phyloP scores from a whole-genome alignment of 2,888 invertebrate genomes.

The Acanthosoma haemorrhoidale region DNA sequence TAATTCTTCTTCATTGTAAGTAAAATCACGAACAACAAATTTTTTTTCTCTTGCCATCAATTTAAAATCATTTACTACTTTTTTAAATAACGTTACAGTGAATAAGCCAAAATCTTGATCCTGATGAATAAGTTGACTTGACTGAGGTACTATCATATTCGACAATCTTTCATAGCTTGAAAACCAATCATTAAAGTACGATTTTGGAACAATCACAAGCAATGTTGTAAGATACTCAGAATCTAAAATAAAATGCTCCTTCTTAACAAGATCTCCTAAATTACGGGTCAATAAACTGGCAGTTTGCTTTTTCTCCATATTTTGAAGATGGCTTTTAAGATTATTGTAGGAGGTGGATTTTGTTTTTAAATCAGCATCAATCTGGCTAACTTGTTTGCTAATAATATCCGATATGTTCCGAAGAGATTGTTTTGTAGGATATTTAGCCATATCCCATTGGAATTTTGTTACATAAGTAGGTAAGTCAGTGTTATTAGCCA shows the following conservation, averaged over 20 bases:
- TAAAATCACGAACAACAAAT: constrained; percentile 80
- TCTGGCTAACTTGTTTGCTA: constrained; percentile 96
- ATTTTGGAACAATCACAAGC: constrained; percentile 94
- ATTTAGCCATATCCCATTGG: constrained; percentile 99
- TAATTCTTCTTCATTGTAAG: constrained; percentile 93
- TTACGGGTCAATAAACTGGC: constrained; percentile 95
- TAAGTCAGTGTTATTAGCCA: constrained; percentile 95
- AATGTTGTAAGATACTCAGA: constrained; percentile 96
- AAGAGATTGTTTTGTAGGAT: constrained; percentile 96
- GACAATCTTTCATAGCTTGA: constrained; percentile 87
- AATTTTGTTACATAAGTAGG: constrained; percentile 91
- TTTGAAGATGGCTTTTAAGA: constrained; percentile 91
- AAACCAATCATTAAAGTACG: constrained; percentile 80
- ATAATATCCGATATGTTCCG: constrained; percentile 96
- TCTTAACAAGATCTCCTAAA: constrained; percentile 93
- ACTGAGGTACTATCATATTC: constrained; percentile 96
- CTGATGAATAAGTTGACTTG: constrained; percentile 75
- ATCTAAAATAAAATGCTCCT: constrained; percentile 95
- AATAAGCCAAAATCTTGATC: constrained; percentile 89
- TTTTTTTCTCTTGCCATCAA: constrained; percentile 92
- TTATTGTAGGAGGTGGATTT: constrained; percentile 94
- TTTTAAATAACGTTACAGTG: constrained; percentile 89
- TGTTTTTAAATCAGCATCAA: constrained; percentile 93
- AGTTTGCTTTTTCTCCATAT: constrained; percentile 95
- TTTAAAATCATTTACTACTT: constrained; percentile 93